Evolutionary conservation across 1,140 invertebrate genomes (phyloP), one percentile per base, ranked within the genome.

Genomic region (Lutraria rhynchaena): DNA sequence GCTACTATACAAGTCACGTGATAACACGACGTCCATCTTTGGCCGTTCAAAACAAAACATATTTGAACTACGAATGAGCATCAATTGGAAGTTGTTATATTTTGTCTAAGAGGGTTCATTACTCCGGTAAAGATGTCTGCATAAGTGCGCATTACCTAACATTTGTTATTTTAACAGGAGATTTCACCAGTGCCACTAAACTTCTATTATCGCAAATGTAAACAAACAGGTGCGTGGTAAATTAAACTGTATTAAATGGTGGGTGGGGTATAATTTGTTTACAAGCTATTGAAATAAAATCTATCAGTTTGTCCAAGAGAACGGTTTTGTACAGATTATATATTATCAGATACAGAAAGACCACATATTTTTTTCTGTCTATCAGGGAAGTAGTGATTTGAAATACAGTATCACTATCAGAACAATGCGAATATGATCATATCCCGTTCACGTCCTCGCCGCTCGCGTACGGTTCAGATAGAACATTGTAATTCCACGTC

Each of bases 31-130:
- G 49, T 53, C 80, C 80, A 82, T 82, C 70, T 82, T 82, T 70
- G 61, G 27, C 55, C 58, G 80, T 70, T 82, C 41, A 82, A 74
- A 65, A 74, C 80, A 82, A 82, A 81, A 58, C 33, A 69, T 17
- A 67, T 5, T 67, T 37, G 44, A 49, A 67, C 49, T 49, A 41
- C 41, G 37, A 67, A 27, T 22, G 22, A 65, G 17, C 17, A 13
- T 29, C 33, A n/a, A 24, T 51, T 67, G 63, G 41, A 27, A 46
- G 63, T 46, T 67, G 7, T 11, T 15, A 24, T 46, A 24, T 67
- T 51, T 67, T 46, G 49, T 46, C 13, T 0, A 65, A 17, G 24
- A 13, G 24, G 3, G 3, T 46, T 46, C 15, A 7, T 2, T 27
- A 2, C 31, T 1, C 13, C 11, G 27, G n/a, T 29, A 46, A 67